Percentiles rank a stretch among this genome's conserved stretches.
These are phyloP conservation scores for Cotesia congregata DNA, from an alignment of 2,888 invertebrate species.

Conservation along the genomic window DNA sequence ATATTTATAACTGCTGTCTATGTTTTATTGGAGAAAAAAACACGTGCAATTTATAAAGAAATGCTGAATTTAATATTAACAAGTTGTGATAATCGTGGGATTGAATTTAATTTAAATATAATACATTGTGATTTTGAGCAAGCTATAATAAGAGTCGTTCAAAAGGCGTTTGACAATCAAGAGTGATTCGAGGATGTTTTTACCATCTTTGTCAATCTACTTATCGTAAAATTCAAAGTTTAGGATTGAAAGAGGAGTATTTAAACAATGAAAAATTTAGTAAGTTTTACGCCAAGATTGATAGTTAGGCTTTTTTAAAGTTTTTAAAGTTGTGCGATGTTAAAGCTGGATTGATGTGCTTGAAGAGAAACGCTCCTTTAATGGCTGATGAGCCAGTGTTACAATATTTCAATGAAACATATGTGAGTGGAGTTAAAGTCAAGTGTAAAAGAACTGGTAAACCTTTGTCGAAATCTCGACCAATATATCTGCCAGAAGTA, in stretches of 20 bases:
- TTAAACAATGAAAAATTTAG: conserved; percentile 1
- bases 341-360: not conserved
- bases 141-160: too few species aligned
- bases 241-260: conserved; percentile 3
- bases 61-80: too few species aligned
- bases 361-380: not conserved
- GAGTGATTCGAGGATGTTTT: not conserved
- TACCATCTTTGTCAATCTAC: conserved; percentile 17
- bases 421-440: not conserved
- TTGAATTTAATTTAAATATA: too few species aligned
- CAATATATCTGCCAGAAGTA: too few species aligned
- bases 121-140: too few species aligned
- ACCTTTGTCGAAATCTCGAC: too few species aligned
- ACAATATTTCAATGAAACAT: not conserved
- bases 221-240: conserved; percentile 6
- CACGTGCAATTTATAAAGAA: too few species aligned
- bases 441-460: not conserved
- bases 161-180: too few species aligned
- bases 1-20: too few species aligned
- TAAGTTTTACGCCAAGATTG: conserved; percentile 9
- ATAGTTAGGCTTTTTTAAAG: not conserved
- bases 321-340: not conserved
- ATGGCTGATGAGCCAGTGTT: not conserved
- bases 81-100: too few species aligned
- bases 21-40: too few species aligned